These are phyloP conservation scores for Leptopterna dolabrata DNA, from an alignment of 2,888 invertebrate genomes.

Conservation along the genomic window DNA sequence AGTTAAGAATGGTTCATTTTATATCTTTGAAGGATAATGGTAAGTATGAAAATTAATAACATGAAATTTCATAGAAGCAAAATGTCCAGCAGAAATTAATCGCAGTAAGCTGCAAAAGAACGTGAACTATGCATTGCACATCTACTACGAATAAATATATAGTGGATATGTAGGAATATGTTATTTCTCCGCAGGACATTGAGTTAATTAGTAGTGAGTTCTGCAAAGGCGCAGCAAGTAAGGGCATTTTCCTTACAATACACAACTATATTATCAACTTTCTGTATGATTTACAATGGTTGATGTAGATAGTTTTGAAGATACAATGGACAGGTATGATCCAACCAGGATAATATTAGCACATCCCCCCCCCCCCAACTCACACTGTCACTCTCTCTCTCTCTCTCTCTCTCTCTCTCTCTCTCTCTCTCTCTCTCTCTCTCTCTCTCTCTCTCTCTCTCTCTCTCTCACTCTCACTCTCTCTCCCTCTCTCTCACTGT, in stretches of 20 bases:
- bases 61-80: slow-evolving; percentile 42
- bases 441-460: too few species aligned
- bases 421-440: too few species aligned
- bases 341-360: background rate
- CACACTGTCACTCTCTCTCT: background rate
- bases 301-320: background rate
- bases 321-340: background rate
- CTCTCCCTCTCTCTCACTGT: background rate
- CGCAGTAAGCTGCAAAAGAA: slow-evolving; percentile 58
- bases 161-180: slow-evolving; percentile 9
- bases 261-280: background rate
- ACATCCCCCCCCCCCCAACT: too few species aligned
- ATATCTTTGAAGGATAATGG: slow-evolving; percentile 6
- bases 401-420: background rate
- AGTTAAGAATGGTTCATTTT: background rate
- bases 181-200: slow-evolving; percentile 20
- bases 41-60: slow-evolving; percentile 48
- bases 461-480: background rate
- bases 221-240: slow-evolving; percentile 46
- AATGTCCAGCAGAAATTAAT: slow-evolving; percentile 57
- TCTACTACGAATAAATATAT: slow-evolving; percentile 4
- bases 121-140: background rate
- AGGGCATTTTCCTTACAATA: slow-evolving; percentile 59
- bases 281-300: background rate
- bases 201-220: slow-evolving; percentile 16